A percentile compares a stretch with the other conserved stretches of the same genome.
These are phyloP conservation scores for Heliothis subflexa DNA, from an alignment of 1,140 invertebrate genomes.

Conservation along the genomic window DNA sequence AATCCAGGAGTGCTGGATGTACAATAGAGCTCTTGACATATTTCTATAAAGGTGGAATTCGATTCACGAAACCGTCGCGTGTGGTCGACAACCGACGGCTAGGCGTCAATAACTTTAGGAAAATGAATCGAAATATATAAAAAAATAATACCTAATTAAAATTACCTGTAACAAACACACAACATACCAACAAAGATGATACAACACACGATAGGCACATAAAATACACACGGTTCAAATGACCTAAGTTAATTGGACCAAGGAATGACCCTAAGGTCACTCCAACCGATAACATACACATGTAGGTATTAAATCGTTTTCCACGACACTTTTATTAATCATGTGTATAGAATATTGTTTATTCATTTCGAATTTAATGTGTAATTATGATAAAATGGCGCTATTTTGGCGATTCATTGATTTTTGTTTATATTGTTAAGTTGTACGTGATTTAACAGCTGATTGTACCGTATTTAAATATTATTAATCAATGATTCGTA, in stretches of 20 bases:
- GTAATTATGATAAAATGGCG: neutral
- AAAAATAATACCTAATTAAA: neutral
- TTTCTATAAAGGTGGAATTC: no score
- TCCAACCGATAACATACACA: constrained; percentile 55
- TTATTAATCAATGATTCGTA: neutral
- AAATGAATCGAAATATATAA: no score
- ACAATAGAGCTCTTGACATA: no score
- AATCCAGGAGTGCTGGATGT: no score
- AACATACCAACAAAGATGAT: neutral
- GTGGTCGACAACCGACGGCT: no score
- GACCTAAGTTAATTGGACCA: constrained; percentile 67
- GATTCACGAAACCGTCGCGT: no score
- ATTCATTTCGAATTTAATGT: neutral
- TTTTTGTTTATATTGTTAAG: constrained; percentile 25
- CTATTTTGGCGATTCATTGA: neutral
- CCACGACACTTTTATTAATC: constrained; percentile 30
- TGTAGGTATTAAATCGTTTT: constrained; percentile 39
- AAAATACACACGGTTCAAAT: constrained; percentile 43
- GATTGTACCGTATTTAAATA: neutral
- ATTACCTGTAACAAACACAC: constrained; percentile 1
- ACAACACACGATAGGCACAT: constrained; percentile 12
- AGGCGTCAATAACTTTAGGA: no score
- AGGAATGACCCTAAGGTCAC: constrained; percentile 65
- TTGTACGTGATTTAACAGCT: constrained; percentile 6
- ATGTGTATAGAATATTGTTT: constrained; percentile 6